Percentiles rank a stretch among this genome's conserved stretches.
These are phyloP conservation scores for Azemiops feae DNA, from an alignment of 2,113 vertebrate species.

Conservation along the genomic window DNA sequence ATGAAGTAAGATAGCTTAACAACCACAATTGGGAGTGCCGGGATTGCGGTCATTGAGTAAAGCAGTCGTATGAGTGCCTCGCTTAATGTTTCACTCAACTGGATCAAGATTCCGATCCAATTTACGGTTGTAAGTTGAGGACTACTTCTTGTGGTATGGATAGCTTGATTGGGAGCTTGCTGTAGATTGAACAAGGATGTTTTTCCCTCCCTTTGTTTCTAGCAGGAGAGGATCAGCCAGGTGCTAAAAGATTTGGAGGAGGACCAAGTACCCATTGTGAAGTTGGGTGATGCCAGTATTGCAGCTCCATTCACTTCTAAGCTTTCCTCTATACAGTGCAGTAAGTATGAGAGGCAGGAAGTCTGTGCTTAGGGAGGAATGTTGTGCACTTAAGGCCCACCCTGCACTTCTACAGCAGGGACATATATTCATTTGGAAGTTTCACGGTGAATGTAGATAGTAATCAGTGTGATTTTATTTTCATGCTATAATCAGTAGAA, in stretches of 20 bases:
- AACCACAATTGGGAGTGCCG: neutral
- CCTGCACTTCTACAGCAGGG: neutral
- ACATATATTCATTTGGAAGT: neutral
- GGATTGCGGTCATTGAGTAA: neutral
- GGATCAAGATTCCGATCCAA: neutral
- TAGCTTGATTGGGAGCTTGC: neutral
- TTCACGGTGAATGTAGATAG: neutral
- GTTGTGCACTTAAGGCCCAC: neutral
- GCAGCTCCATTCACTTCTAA: conserved; percentile 97
- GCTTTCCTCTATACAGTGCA: conserved; percentile 96
- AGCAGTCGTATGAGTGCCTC: neutral
- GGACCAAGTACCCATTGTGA: conserved; percentile 87
- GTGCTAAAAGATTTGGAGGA: conserved; percentile 94
- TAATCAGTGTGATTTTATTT: neutral
- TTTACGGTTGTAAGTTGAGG: neutral
- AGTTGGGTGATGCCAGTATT: conserved; percentile 95
- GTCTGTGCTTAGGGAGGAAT: neutral
- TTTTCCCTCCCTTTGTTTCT: fast-evolving
- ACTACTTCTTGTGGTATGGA: no score
- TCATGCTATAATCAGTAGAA: neutral
- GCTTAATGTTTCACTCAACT: neutral
- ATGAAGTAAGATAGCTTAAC: neutral
- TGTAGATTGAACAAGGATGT: neutral
- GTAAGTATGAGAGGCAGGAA: conserved; percentile 68
- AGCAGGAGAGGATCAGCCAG: conserved; percentile 90